These are phyloP conservation scores for Nemapogon koenigi DNA, from an alignment of 2,888 invertebrate genomes.

Conservation along the genomic window DNA sequence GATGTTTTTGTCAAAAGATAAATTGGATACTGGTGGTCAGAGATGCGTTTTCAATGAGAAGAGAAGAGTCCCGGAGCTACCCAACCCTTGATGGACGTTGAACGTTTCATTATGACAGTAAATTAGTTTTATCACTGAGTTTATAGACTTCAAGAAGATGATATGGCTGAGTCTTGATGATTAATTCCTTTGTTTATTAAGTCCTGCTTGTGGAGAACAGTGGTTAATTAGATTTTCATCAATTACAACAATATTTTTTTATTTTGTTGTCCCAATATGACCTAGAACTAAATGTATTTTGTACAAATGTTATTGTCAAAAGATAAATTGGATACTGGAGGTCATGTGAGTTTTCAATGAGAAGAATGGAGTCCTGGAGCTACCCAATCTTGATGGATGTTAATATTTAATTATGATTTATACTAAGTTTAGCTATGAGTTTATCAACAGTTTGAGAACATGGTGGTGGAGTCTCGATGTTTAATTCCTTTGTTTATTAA, in stretches of 20 bases:
- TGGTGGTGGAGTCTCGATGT: no score
- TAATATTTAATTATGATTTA: no score
- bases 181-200: slow-evolving; percentile 62
- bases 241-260: slow-evolving; percentile 60
- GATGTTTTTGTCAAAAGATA: slow-evolving; percentile 67
- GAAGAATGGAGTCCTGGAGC: slow-evolving; percentile 46
- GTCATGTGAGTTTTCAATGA: slow-evolving; percentile 56
- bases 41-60: slow-evolving; percentile 59
- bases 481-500: slow-evolving; percentile 62
- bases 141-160: no score
- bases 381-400: background rate
- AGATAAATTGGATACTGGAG: slow-evolving; percentile 67
- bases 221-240: slow-evolving; percentile 60
- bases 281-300: background rate
- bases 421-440: no score
- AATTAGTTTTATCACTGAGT: no score
- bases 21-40: slow-evolving; percentile 62
- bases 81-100: background rate
- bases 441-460: no score
- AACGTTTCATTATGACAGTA: no score
- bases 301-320: slow-evolving; percentile 51
- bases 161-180: no score
- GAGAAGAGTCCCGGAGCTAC: slow-evolving; percentile 41
- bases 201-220: slow-evolving; percentile 59
- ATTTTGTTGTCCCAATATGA: slow-evolving; percentile 59